These are phyloP conservation scores for Chironomus tentans DNA, from an alignment of 2,888 invertebrate genomes.

Conservation along the genomic window DNA sequence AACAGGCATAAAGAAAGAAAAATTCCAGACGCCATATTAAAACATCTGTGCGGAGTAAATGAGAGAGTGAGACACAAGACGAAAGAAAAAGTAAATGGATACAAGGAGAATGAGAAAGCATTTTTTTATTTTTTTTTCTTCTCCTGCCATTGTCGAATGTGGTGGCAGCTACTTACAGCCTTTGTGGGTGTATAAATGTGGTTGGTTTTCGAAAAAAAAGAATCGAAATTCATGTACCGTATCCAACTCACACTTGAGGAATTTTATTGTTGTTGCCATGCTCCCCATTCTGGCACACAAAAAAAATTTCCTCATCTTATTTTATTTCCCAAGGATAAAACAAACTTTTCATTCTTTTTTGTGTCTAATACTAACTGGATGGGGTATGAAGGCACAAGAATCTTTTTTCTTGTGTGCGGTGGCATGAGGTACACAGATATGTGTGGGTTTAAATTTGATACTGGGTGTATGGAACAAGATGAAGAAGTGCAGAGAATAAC, in stretches of 20 bases:
- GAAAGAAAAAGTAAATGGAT: not conserved
- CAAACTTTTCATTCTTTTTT: not conserved
- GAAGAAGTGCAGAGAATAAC: not conserved
- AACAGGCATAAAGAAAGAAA: not conserved
- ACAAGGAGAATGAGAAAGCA: not conserved
- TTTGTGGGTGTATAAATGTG: not conserved
- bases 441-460: not conserved
- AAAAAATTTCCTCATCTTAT: not conserved
- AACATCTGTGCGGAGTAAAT: constrained; percentile 4
- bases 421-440: too few species aligned
- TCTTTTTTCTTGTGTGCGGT: too few species aligned
- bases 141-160: not conserved
- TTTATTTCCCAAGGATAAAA: constrained; percentile 1
- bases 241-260: not conserved
- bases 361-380: not conserved
- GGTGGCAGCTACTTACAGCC: not conserved
- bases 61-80: not conserved
- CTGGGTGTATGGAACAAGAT: not conserved
- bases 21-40: constrained; percentile 23
- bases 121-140: not conserved
- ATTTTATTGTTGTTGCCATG: not conserved
- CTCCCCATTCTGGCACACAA: not conserved
- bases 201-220: not conserved
- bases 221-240: constrained; percentile 14
- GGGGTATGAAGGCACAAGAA: not conserved